Evolutionary conservation across 2,113 vertebrate genomes (phyloP).

Genomic region (Pycnonotus jocosus): DNA sequence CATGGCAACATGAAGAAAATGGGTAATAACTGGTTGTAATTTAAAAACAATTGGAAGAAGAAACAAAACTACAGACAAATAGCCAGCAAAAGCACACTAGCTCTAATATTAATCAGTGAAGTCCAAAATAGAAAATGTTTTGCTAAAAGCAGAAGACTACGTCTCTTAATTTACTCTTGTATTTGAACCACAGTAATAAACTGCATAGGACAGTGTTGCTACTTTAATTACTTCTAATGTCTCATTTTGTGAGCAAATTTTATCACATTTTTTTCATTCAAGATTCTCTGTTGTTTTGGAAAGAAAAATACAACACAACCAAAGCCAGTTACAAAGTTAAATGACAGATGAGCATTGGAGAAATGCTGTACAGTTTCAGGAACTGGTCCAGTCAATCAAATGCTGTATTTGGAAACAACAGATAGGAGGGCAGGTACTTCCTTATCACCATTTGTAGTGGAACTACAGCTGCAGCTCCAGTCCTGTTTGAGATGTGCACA

Average conservation of each 20-base stretch:
- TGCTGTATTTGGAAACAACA: constrained; percentile 5
- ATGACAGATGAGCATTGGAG: not conserved
- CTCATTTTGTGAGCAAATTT: not conserved
- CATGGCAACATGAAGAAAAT: not conserved
- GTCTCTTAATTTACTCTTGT: not conserved
- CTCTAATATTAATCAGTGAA: not conserved
- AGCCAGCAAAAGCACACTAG: not conserved
- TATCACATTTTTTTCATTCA: not conserved
- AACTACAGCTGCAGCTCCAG: not conserved
- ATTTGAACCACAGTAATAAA: not conserved
- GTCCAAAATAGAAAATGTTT: not conserved
- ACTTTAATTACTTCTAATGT: not conserved
- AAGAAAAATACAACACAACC: not conserved
- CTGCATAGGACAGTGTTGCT: not conserved
- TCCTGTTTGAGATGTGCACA: not conserved
- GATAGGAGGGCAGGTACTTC: not conserved
- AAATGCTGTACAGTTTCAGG: not conserved
- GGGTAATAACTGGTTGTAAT: not conserved
- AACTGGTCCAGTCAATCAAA: not conserved
- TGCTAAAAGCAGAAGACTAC: not conserved
- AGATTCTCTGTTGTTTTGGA: not conserved
- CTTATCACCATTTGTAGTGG: not conserved
- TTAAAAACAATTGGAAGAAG: not conserved
- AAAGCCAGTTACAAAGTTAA: not conserved
- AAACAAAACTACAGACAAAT: not conserved